Conservation (phyloP, 1,140 invertebrate species). For the Dysdera silvatica region DNA sequence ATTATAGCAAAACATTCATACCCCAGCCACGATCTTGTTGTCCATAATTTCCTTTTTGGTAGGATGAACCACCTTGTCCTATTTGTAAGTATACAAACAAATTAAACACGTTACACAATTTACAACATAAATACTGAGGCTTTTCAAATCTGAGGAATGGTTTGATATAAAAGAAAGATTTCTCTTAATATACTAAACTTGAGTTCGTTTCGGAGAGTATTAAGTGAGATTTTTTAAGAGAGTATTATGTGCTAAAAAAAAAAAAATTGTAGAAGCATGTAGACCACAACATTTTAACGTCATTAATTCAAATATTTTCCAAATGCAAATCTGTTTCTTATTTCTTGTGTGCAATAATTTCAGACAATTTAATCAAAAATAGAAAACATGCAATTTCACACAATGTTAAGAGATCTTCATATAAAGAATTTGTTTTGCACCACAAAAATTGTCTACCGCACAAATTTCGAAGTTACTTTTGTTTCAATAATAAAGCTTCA, state of each 20-base stretch:
- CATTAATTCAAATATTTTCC: too few relatives aligned
- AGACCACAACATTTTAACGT: not conserved
- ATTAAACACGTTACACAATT: not conserved
- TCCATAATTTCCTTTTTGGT: slow-evolving; percentile 18
- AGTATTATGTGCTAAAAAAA: not conserved
- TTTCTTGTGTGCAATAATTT: not conserved
- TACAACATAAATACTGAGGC: not conserved
- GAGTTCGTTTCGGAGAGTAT: not conserved
- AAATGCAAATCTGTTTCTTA: too few relatives aligned
- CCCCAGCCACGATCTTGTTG: slow-evolving; percentile 23
- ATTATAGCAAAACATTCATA: slow-evolving; percentile 5
- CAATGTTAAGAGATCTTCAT: not conserved
- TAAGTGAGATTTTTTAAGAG: not conserved
- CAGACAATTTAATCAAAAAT: not conserved
- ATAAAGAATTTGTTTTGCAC: too few relatives aligned
- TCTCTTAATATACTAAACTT: not conserved
- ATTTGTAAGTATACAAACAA: slow-evolving; percentile 15
- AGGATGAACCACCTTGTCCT: slow-evolving; percentile 16
- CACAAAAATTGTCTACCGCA: too few relatives aligned
- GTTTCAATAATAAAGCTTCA: too few relatives aligned
- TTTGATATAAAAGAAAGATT: not conserved
- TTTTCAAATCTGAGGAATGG: not conserved
- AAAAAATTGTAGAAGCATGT: not conserved
- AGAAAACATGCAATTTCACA: not conserved
- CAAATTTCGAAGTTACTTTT: too few relatives aligned